Base-by-base conservation (phyloP, 2,888 invertebrate genomes). In the Chalcis sispes region DNA sequence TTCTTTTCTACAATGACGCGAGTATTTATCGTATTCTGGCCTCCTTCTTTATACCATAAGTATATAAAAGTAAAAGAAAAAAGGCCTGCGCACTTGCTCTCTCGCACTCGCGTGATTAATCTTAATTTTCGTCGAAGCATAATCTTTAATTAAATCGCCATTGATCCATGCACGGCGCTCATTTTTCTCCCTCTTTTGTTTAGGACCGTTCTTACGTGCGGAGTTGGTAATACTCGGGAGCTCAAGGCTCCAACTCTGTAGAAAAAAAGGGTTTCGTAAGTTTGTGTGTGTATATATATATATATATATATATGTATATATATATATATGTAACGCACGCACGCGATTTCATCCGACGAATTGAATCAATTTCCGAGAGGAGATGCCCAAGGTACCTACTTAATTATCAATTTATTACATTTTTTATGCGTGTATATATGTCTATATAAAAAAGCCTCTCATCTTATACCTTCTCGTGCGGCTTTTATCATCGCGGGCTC, bases 131-230 rank as follows among this genome's bases (percentile, higher is more conserved):
- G 83, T 83, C 70, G 66, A 80, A 81, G 81, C 82, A 67, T 81
- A 87, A 88, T 88, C 87, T 87, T 85, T 87, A 88, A 88, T 88
- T 88, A 87, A 87, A 88, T 88, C 88, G 84, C 83, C 84, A 86
- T 87, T 86, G 86, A 87, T 87, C 84, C 84, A 79, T 64, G 79
- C 71, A 58, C 42, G 62, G 72, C 72, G 56, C 58, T 71, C 36
- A 66, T 48, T 32, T 58, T 50, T 48, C 67, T 40, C 46, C 50
- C 42, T n/a, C 27, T 13, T 48, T 42, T 54, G n/a, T n/a, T n/a
- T n/a, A n/a, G n/a, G n/a, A n/a, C n/a, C 62, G 27, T 23, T 27
- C 20, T 40, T 15, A 20, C n/a, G 18, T 36, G n/a, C 13, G n/a
- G 15, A n/a, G 1, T 1, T 18, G 29, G 42, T 8, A 42, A 15